A percentile compares a stretch with the other conserved stretches of the same genome.
Conservation (phyloP, 2,797 vertebrate genomes). For the Paedocypris micromegethes region DNA sequence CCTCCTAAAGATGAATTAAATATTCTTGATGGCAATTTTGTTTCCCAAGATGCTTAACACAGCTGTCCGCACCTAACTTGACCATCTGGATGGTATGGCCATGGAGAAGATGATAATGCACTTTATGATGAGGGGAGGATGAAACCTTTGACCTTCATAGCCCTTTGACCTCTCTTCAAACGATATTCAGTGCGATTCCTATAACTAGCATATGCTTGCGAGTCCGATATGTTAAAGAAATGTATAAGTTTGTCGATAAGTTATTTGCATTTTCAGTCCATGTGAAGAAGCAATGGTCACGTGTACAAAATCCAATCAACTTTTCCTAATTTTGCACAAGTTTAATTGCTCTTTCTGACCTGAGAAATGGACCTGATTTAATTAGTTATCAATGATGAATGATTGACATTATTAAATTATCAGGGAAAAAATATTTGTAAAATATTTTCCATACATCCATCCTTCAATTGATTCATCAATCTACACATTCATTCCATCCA, state of each 20-base stretch:
- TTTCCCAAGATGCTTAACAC: constrained; percentile 62
- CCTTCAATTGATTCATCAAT: too few species aligned
- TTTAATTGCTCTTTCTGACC: too few species aligned
- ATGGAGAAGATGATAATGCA: constrained; percentile 73
- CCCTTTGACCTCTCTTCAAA: constrained; percentile 69
- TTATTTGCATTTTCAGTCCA: constrained; percentile 47
- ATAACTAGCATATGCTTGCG: constrained; percentile 72
- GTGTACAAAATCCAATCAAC: background rate
- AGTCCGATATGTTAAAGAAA: constrained; percentile 67
- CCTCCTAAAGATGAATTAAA: constrained; percentile 63
- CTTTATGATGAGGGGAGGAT: constrained; percentile 73
- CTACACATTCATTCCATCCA: too few species aligned
- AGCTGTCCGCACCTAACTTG: constrained; percentile 60
- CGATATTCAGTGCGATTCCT: constrained; percentile 72
- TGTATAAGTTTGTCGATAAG: constrained; percentile 66
- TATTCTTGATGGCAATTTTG: constrained; percentile 65
- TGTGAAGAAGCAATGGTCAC: background rate
- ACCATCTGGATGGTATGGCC: constrained; percentile 71
- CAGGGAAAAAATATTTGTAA: too few species aligned
- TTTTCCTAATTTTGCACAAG: too few species aligned
- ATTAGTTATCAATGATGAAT: too few species aligned
- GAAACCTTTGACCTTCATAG: constrained; percentile 74
- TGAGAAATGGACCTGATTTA: too few species aligned
- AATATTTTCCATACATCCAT: too few species aligned
- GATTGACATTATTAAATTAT: too few species aligned